phyloP scores from a whole-genome alignment of 2,113 vertebrate genomes.

The Dasyornis broadbenti region DNA sequence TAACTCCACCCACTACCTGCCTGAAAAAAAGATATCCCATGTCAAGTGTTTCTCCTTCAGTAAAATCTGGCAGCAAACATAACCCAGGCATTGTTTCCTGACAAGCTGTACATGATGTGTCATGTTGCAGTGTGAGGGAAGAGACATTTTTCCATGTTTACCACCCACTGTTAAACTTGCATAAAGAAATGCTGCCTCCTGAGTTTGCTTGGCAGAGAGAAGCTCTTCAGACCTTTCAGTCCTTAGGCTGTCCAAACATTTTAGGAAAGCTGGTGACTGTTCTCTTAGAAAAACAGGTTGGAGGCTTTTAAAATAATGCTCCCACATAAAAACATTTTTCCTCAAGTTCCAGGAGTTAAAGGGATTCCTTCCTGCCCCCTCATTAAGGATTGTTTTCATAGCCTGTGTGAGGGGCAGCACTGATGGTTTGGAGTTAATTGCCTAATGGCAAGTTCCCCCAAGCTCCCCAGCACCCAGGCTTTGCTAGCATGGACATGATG shows the following conservation, averaged over 20 bases:
- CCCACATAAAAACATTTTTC: not conserved
- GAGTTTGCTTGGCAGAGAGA: not conserved
- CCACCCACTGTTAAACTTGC: not conserved
- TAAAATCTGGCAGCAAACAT: slow-evolving; percentile 4
- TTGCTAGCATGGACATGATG: not conserved
- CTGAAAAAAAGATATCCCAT: not conserved
- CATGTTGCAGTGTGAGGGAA: not conserved
- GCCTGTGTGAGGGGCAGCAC: not conserved
- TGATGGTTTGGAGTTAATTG: not conserved
- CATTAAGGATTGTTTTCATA: not conserved
- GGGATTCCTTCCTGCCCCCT: not conserved
- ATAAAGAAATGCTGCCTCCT: not conserved
- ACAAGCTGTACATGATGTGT: not conserved
- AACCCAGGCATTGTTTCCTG: slow-evolving; percentile 12
- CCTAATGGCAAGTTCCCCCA: not conserved
- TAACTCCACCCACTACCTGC: slow-evolving; percentile 2
- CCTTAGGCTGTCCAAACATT: not conserved
- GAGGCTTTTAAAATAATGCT: not conserved
- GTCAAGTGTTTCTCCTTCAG: not conserved
- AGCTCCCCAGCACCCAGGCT: not conserved
- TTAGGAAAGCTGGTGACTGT: not conserved
- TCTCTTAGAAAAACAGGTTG: not conserved
- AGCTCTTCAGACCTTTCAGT: not conserved
- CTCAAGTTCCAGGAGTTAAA: not conserved
- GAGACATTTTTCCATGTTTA: not conserved